phyloP scores from a whole-genome alignment of 1,140 invertebrate genomes.

The Drosophila oshimai region DNA sequence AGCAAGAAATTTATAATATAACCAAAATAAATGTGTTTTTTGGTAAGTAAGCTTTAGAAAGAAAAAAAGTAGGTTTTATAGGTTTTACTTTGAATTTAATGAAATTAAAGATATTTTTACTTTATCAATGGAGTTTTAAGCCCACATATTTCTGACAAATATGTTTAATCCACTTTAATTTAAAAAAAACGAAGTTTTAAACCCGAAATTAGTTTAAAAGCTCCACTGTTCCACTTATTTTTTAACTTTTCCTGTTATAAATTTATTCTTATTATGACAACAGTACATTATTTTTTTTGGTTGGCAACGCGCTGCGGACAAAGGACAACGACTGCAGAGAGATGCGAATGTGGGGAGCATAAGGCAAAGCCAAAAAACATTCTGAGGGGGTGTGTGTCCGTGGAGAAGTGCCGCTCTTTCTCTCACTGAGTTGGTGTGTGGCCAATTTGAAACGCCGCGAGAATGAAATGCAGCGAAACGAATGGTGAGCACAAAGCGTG shows the following conservation, averaged over 20 bases:
- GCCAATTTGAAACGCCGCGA: constrained; percentile 68
- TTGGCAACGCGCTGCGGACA: constrained; percentile 70
- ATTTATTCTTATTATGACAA: constrained; percentile 54
- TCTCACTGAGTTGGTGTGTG: constrained; percentile 29
- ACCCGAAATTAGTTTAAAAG: too few species aligned
- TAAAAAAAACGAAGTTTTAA: too few species aligned
- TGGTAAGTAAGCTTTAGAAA: too few species aligned
- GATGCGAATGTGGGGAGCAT: constrained; percentile 44
- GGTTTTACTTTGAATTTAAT: too few species aligned
- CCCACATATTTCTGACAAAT: too few species aligned
- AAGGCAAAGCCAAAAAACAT: constrained; percentile 39
- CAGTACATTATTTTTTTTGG: constrained; percentile 35
- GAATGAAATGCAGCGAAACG: constrained; percentile 80
- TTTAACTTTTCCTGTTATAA: neutral
- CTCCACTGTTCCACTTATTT: neutral
- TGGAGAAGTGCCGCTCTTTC: neutral
- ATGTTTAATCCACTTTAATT: too few species aligned
- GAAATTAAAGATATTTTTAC: too few species aligned
- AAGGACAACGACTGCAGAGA: constrained; percentile 73
- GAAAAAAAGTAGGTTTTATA: neutral
- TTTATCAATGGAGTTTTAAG: too few species aligned
- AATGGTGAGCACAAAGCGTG: constrained; percentile 63
- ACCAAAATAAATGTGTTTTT: too few species aligned
- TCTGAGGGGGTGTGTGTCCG: constrained; percentile 12
- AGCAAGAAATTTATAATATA: too few species aligned